Evolutionary conservation across 2,888 invertebrate genomes (phyloP).

Genomic region (Pheosia tremula): DNA sequence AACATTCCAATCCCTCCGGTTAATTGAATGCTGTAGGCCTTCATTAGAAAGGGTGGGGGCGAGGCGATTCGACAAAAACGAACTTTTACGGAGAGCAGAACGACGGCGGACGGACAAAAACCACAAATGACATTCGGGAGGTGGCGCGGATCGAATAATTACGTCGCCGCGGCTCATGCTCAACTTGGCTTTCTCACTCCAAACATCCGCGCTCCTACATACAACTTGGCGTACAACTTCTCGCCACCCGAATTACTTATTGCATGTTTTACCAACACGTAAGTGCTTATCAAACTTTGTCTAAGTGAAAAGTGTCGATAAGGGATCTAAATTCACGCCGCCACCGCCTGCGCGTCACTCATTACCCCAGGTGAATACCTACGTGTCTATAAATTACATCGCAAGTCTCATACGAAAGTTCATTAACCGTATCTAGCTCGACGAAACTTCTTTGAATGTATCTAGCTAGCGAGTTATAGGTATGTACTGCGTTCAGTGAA

Average conservation of each 20-base stretch:
- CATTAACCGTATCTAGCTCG: conserved; percentile 13
- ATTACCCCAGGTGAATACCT: neutral
- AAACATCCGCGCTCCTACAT: conserved; percentile 58
- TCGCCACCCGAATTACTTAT: conserved; percentile 64
- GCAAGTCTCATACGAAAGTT: conserved; percentile 20
- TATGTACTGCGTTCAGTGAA: conserved; percentile 15
- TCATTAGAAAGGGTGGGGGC: conserved; percentile 68
- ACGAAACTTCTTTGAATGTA: conserved; percentile 25
- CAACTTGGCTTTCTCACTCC: conserved; percentile 70
- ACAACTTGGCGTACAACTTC: conserved; percentile 64
- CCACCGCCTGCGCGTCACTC: conserved; percentile 27
- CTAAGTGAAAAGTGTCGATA: conserved; percentile 49
- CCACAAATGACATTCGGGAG: conserved; percentile 73
- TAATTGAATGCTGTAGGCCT: conserved; percentile 82
- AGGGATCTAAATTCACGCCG: conserved; percentile 43
- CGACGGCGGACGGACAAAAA: conserved; percentile 68
- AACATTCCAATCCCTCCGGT: conserved; percentile 77
- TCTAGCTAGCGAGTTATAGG: conserved; percentile 11
- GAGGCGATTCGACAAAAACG: conserved; percentile 66
- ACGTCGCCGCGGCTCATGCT: conserved; percentile 53
- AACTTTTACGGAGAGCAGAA: conserved; percentile 71
- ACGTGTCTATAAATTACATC: neutral
- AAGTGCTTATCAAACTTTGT: conserved; percentile 67
- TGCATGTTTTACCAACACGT: conserved; percentile 71
- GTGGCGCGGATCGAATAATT: conserved; percentile 73